Percentiles rank a stretch among this genome's conserved stretches.
Evolutionary conservation across 2,888 invertebrate genomes (phyloP).

Genomic region (Cynaeus angustus): DNA sequence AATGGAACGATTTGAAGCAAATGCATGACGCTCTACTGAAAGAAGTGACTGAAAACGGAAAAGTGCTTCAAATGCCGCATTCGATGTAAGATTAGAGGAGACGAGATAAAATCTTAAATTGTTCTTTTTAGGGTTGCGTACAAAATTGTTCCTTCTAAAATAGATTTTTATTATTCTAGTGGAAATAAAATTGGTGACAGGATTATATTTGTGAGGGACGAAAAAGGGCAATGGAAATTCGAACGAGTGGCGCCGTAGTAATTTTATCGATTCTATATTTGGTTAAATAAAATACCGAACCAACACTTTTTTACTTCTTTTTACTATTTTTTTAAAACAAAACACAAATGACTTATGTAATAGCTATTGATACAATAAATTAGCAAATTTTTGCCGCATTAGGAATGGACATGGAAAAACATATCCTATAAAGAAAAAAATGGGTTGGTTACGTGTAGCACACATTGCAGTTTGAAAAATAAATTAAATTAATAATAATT

Average conservation of each 20-base stretch:
- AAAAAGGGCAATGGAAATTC: conserved; percentile 63
- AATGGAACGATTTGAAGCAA: conserved; percentile 71
- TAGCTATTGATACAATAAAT: too few species aligned
- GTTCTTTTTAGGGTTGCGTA: conserved; percentile 70
- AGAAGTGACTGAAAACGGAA: conserved; percentile 59
- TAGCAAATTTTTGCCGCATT: too few species aligned
- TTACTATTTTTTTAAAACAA: too few species aligned
- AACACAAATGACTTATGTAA: too few species aligned
- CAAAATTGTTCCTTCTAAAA: conserved; percentile 69
- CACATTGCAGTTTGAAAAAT: too few species aligned
- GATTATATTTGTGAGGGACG: conserved; percentile 66
- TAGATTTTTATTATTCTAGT: conserved; percentile 72
- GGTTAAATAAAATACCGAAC: too few species aligned
- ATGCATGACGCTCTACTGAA: conserved; percentile 69
- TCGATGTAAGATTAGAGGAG: conserved; percentile 69
- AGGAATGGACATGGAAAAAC: too few species aligned
- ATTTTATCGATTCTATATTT: too few species aligned
- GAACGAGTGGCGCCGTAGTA: conserved; percentile 67
- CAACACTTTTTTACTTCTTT: too few species aligned
- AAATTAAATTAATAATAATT: too few species aligned
- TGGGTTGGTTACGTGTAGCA: too few species aligned
- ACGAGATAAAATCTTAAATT: background rate
- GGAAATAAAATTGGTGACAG: conserved; percentile 71
- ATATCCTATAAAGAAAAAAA: too few species aligned
- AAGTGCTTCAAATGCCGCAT: conserved; percentile 69